Conservation (phyloP, 2,888 invertebrate genomes). For the Lithophane leautieri region DNA sequence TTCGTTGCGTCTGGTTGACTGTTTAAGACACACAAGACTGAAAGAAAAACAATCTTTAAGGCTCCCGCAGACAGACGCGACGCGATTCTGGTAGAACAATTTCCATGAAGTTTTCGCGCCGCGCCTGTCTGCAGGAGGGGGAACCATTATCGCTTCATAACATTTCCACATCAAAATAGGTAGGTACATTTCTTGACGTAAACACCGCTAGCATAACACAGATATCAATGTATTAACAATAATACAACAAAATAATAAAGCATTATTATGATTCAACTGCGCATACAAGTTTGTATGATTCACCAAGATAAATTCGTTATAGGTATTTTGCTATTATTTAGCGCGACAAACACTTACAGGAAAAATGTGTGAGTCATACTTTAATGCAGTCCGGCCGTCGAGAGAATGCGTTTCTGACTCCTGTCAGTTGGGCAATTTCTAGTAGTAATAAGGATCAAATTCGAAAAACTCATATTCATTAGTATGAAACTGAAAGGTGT, state of each 20-base stretch:
- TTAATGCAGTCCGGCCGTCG: not conserved
- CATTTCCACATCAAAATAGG: not conserved
- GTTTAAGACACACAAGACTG: no score
- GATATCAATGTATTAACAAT: slow-evolving; percentile 11
- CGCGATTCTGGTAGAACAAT: no score
- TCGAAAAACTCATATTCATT: no score
- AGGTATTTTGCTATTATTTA: slow-evolving; percentile 27
- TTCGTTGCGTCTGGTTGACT: no score
- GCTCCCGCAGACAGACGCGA: no score
- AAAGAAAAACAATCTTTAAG: no score
- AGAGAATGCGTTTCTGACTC: no score
- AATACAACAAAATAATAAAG: slow-evolving; percentile 4
- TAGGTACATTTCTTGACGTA: slow-evolving; percentile 5
- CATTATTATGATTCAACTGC: slow-evolving; percentile 13
- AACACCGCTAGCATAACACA: not conserved
- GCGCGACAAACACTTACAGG: slow-evolving; percentile 35
- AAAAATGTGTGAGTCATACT: slow-evolving; percentile 43
- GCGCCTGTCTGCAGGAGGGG: no score
- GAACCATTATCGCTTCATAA: not conserved
- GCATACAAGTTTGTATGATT: slow-evolving; percentile 25
- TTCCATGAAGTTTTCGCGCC: no score
- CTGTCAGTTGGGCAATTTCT: no score
- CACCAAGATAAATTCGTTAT: slow-evolving; percentile 26
- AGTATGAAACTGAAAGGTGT: no score
- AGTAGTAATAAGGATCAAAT: no score